Evolutionary conservation across 2,888 invertebrate genomes (phyloP), one percentile per base, ranked within the genome.

Genomic region (Tetramorium bicarinatum): DNA sequence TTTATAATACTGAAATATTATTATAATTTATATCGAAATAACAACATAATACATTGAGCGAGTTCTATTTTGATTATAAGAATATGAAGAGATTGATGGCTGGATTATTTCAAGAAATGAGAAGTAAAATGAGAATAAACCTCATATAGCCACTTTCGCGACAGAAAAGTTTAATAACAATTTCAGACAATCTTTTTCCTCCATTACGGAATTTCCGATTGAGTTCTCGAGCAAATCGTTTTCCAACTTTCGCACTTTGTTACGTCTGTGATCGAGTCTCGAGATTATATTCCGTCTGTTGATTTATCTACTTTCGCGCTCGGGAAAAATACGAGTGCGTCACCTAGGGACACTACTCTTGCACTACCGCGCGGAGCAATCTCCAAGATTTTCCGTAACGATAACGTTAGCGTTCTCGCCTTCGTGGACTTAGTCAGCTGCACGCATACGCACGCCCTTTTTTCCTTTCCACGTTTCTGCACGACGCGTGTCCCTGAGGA

Each of bases 401-500:
- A 80, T 80, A 80, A 71, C 69, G 69, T 56, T 69, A 69, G 59
- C 54, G 44, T 67, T 77, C 54, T 59, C 69, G 72, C 59, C 25
- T 59, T 72, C 72, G 47, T 80, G 72, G 47, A 80, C 47, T 71
- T 72, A 80, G 79, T 61, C 79, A 80, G 79, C 79, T 80, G 67
- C 74, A 59, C 72, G 79, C 72, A 61, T 69, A 56, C 56, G 59
- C 41, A 61, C 67, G 83, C 59, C 76, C 71, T 38, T 80, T 75
- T 34, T 66, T 38, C 44, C 56, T 79, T 67, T 67, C 74, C 62
- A 61, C 84, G 77, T 84, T 84, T 87, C 85, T 86, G 90, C 87
- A 86, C 83, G 91, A 83, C 87, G 87, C 90, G 89, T 86, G 89
- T 86, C 89, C 88, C 85, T 44, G 69, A 79, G 86, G 89, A 80